Conservation (phyloP, 2,888 invertebrate genomes). For the Erebia palarica region DNA sequence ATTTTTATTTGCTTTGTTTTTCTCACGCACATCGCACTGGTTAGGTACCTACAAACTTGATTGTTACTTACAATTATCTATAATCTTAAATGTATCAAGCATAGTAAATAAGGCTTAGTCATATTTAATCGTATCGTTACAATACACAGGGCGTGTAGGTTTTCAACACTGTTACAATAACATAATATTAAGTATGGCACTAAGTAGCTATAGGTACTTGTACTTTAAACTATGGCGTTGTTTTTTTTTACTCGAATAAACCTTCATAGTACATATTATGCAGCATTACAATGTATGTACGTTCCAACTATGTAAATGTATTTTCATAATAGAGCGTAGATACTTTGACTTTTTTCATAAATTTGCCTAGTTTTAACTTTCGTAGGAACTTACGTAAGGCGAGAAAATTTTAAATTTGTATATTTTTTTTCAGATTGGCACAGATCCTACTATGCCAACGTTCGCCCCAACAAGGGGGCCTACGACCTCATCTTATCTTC, state of each 20-base stretch:
- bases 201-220: neutral
- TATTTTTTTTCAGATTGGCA: conserved; percentile 70
- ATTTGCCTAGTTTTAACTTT: too few relatives aligned
- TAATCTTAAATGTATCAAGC: conserved; percentile 13
- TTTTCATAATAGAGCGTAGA: too few relatives aligned
- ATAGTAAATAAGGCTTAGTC: conserved; percentile 10
- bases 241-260: too few relatives aligned
- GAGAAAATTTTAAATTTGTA: neutral
- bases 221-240: neutral
- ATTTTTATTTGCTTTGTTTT: conserved; percentile 6
- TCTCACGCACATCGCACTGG: neutral
- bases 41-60: neutral
- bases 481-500: conserved; percentile 86
- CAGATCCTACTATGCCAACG: conserved; percentile 74
- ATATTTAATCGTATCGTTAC: conserved; percentile 6
- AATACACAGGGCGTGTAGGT: neutral
- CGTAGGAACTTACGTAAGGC: neutral
- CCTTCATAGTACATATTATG: too few relatives aligned
- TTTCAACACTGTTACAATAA: too few relatives aligned
- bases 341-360: too few relatives aligned
- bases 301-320: too few relatives aligned
- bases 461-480: conserved; percentile 85
- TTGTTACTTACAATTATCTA: conserved; percentile 16
- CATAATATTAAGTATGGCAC: too few relatives aligned
- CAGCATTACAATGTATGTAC: too few relatives aligned